A percentile compares a stretch with the other conserved stretches of the same genome.
Evolutionary conservation across 1,140 invertebrate species (phyloP).

Genomic region (Heliconius nattereri): DNA sequence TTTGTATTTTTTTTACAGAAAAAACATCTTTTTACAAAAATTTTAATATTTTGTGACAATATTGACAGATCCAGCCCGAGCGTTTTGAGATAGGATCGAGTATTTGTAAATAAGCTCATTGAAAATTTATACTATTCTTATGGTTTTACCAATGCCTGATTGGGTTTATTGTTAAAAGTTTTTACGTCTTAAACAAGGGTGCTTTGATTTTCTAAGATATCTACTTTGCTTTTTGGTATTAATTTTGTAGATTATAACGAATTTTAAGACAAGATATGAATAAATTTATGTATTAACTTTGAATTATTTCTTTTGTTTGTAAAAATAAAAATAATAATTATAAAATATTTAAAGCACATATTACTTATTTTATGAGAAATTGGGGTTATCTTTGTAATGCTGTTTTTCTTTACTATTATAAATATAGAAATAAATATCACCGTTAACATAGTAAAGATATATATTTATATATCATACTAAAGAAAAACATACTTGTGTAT

Average conservation of each 20-base stretch:
- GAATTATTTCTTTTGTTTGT: not conserved
- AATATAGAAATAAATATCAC: too few species aligned
- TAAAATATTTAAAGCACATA: too few species aligned
- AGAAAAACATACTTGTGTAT: too few species aligned
- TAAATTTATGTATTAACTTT: not conserved
- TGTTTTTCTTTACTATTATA: too few species aligned
- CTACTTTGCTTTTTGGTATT: conserved; percentile 33
- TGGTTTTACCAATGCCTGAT: conserved; percentile 60
- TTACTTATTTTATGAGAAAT: too few species aligned
- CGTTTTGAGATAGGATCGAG: conserved; percentile 47
- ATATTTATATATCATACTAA: too few species aligned
- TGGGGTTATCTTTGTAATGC: too few species aligned
- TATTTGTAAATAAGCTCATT: conserved; percentile 79
- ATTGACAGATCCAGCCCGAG: conserved; percentile 69
- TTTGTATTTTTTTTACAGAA: conserved; percentile 45
- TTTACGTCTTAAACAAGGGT: conserved; percentile 54
- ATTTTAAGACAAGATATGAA: not conserved
- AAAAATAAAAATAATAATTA: too few species aligned
- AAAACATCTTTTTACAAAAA: conserved; percentile 43
- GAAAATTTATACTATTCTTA: conserved; percentile 74
- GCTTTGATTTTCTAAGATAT: conserved; percentile 55
- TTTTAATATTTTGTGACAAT: conserved; percentile 73
- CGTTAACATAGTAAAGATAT: too few species aligned
- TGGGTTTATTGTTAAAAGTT: conserved; percentile 69
- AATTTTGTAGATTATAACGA: conserved; percentile 31